These are phyloP conservation scores for Leucosticte australis DNA, from an alignment of 2,113 vertebrate species.

Conservation along the genomic window DNA sequence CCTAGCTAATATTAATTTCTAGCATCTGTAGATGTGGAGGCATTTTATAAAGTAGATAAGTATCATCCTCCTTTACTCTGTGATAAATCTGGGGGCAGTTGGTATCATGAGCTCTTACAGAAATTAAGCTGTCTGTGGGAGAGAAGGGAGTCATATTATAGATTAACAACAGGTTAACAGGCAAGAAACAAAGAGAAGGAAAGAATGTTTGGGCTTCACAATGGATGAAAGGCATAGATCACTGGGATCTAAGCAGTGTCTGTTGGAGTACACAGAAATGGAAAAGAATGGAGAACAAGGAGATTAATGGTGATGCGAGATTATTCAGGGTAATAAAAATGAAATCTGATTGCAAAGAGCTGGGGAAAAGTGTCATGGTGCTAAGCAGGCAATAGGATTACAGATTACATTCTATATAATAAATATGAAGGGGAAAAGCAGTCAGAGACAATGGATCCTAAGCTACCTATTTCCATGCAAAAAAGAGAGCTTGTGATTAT, in stretches of 20 bases:
- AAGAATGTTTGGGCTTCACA: not conserved
- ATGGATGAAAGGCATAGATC: not conserved
- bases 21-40: not conserved
- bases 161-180: not conserved
- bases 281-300: not conserved
- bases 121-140: not conserved
- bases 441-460: not conserved
- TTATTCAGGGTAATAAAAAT: not conserved
- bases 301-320: not conserved
- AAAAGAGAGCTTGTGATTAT: not conserved
- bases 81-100: not conserved
- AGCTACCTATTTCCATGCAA: not conserved
- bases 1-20: not conserved
- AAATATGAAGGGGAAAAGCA: not conserved
- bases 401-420: not conserved
- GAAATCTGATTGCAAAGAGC: not conserved
- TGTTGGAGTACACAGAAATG: not conserved
- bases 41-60: slow-evolving; percentile 6
- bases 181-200: not conserved
- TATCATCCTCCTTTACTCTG: not conserved
- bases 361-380: not conserved
- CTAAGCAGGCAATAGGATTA: not conserved
- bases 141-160: not conserved
- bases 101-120: not conserved
- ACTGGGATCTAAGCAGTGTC: not conserved